Conservation (phyloP, 1,140 invertebrate genomes). For the Drosophila ogumai region DNA sequence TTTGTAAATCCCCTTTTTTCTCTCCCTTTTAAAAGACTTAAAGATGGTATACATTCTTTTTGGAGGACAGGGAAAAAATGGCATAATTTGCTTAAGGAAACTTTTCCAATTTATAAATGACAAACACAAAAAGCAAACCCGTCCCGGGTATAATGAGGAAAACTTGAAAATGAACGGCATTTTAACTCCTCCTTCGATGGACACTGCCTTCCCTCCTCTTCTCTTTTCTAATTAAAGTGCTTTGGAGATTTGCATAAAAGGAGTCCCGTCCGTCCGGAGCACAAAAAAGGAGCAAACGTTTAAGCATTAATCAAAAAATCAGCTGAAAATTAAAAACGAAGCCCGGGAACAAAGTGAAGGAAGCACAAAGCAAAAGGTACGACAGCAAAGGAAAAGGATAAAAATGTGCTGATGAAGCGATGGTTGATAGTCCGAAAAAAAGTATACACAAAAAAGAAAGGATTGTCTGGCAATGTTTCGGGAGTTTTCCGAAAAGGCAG, state of each 20-base stretch:
- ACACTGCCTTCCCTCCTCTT: conserved; percentile 12
- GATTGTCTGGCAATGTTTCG: conserved; percentile 57
- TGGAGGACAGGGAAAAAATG: too few relatives aligned
- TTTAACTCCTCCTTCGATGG: conserved; percentile 20
- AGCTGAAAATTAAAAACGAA: conserved; percentile 77
- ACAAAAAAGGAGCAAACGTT: conserved; percentile 63
- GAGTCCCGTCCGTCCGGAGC: conserved; percentile 1
- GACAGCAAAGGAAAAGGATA: conserved; percentile 33
- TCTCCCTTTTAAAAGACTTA: conserved; percentile 19
- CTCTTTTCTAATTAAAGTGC: conserved; percentile 77
- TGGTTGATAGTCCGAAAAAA: conserved; percentile 31
- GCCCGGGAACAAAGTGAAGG: conserved; percentile 25
- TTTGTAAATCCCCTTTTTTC: conserved; percentile 29
- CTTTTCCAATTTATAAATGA: conserved; percentile 84
- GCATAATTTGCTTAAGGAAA: conserved; percentile 83
- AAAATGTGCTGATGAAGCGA: conserved; percentile 50
- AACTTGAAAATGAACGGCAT: conserved; percentile 70
- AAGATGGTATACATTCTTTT: conserved; percentile 44
- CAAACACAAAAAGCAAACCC: conserved; percentile 68
- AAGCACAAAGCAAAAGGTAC: conserved; percentile 43
- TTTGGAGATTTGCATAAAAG: conserved; percentile 72
- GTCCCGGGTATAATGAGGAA: conserved; percentile 62
- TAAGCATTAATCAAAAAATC: conserved; percentile 83
- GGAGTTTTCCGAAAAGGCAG: neutral
- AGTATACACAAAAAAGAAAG: conserved; percentile 46